A percentile compares a stretch with the other conserved stretches of the same genome.
Evolutionary conservation across 2,888 invertebrate species (phyloP).

Genomic region (Leptura quadrifasciata): DNA sequence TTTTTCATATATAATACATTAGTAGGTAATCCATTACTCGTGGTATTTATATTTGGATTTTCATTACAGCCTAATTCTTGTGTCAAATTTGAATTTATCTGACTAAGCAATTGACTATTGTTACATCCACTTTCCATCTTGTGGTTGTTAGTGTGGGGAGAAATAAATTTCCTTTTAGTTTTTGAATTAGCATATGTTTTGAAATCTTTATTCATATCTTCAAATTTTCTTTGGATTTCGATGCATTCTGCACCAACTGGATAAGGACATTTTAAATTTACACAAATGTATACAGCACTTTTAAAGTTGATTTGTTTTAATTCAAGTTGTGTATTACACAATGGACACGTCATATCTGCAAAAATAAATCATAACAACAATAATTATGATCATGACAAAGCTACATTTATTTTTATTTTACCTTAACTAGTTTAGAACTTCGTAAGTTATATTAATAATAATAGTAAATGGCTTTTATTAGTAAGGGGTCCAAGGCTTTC

Average conservation of each 20-base stretch:
- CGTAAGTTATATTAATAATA: too few species aligned
- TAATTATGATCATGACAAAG: too few species aligned
- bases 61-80: slow-evolving; percentile 9
- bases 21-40: background rate
- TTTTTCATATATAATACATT: background rate
- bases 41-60: background rate
- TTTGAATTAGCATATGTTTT: background rate
- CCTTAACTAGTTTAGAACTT: too few species aligned
- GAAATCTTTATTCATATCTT: slow-evolving; percentile 46
- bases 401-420: too few species aligned
- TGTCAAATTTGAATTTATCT: background rate
- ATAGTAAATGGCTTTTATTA: too few species aligned
- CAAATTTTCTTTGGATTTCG: slow-evolving; percentile 53
- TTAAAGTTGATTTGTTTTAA: slow-evolving; percentile 60
- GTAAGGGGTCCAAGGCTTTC: too few species aligned
- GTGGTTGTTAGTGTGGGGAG: background rate
- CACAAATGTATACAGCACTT: slow-evolving; percentile 58
- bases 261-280: slow-evolving; percentile 58
- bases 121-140: background rate
- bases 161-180: background rate
- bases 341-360: slow-evolving; percentile 52
- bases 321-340: slow-evolving; percentile 52
- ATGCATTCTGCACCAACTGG: slow-evolving; percentile 56
- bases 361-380: background rate
- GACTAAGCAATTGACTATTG: background rate